A percentile compares a stretch with the other conserved stretches of the same genome.
Evolutionary conservation across 2,888 invertebrate genomes (phyloP).

Genomic region (Pristionchus mayeri): DNA sequence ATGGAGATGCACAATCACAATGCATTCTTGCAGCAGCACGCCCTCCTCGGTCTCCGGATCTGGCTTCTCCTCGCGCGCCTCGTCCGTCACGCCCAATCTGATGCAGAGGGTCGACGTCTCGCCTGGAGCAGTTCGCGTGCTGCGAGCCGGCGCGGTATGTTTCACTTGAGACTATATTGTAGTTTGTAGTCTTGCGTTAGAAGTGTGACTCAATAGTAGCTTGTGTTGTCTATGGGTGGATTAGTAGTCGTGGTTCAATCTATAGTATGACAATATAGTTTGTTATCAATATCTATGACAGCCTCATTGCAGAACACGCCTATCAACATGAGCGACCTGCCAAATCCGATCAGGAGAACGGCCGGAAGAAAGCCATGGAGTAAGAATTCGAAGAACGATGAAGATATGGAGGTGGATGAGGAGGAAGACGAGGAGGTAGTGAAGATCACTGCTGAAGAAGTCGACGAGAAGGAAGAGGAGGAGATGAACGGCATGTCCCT

Average conservation of each 20-base stretch:
- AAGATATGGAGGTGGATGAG: not conserved
- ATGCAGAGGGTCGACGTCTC: not conserved
- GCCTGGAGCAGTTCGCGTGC: not conserved
- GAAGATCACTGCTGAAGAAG: not conserved
- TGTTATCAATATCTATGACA: not conserved
- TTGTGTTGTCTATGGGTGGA: not conserved
- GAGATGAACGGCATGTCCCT: not conserved
- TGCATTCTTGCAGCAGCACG: not conserved
- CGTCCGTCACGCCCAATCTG: constrained; percentile 15
- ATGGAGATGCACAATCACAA: too few relatives aligned
- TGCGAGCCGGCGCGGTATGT: not conserved
- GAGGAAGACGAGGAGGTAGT: not conserved
- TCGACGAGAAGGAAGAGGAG: not conserved
- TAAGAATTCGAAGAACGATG: not conserved
- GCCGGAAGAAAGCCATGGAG: not conserved
- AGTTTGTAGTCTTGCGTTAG: not conserved
- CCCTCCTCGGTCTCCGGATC: not conserved
- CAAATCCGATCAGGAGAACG: not conserved
- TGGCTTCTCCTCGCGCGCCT: constrained; percentile 1
- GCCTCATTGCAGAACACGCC: not conserved
- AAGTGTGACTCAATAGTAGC: not conserved
- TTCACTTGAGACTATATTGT: not conserved
- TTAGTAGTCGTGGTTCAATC: not conserved
- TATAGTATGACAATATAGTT: not conserved
- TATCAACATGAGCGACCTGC: not conserved